Percentiles rank a stretch among this genome's conserved stretches.
These are phyloP conservation scores for Penaeus monodon DNA, from an alignment of 2,888 invertebrate genomes.

Conservation along the genomic window DNA sequence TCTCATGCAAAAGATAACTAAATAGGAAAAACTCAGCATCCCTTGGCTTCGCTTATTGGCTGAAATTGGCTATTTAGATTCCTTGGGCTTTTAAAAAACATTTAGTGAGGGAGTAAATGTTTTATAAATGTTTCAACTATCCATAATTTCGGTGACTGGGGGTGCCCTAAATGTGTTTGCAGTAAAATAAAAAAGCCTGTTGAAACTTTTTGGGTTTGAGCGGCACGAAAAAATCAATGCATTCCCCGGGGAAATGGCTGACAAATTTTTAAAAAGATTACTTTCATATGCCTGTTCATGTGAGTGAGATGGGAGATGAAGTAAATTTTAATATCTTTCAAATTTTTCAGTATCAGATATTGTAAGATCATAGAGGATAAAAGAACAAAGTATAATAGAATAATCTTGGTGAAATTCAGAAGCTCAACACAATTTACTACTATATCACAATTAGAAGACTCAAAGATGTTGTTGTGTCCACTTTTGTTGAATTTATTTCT, in stretches of 20 bases:
- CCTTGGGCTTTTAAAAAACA: too few relatives aligned
- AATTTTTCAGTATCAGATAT: background rate
- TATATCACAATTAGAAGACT: too few relatives aligned
- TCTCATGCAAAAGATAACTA: background rate
- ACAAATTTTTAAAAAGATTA: constrained; percentile 98
- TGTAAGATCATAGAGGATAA: background rate
- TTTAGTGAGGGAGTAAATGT: too few relatives aligned
- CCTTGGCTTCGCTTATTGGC: too few relatives aligned
- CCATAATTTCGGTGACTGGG: constrained; percentile 83
- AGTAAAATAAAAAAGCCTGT: constrained; percentile 88
- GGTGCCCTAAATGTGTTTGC: constrained; percentile 96
- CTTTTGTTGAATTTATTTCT: too few relatives aligned
- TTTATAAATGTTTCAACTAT: background rate
- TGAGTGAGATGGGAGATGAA: constrained; percentile 71
- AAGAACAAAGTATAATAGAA: too few relatives aligned
- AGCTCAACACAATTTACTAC: too few relatives aligned
- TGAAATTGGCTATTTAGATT: too few relatives aligned
- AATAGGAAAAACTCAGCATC: too few relatives aligned
- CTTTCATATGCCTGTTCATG: constrained; percentile 95
- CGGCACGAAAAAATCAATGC: constrained; percentile 91
- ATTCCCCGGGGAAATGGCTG: constrained; percentile 98
- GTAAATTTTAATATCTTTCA: background rate
- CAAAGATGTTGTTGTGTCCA: too few relatives aligned
- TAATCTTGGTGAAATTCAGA: too few relatives aligned
- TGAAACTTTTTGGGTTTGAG: constrained; percentile 96